phyloP scores from a whole-genome alignment of 2,888 invertebrate species.

The Acleris holmiana region DNA sequence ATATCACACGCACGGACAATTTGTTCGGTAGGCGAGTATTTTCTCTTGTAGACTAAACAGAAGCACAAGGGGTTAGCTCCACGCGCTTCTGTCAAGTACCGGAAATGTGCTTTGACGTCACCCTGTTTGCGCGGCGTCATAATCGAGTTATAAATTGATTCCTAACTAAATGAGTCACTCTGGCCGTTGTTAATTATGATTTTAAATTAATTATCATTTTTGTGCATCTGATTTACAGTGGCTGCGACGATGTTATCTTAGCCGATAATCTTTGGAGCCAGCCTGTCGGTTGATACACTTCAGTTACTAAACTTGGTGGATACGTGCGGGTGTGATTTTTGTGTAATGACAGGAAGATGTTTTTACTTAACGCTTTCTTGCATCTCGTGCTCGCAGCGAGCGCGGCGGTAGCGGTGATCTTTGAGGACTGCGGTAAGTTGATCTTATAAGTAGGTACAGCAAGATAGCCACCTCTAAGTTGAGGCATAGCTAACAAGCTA shows the following conservation, averaged over 20 bases:
- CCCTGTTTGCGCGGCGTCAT: no score
- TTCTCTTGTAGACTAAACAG: no score
- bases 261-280: constrained; percentile 56
- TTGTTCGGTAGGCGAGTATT: no score
- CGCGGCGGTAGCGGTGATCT: constrained; percentile 57
- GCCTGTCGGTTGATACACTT: constrained; percentile 43
- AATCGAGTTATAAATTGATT: background rate
- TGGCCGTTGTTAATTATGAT: constrained; percentile 4
- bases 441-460: background rate
- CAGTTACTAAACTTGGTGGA: constrained; percentile 49
- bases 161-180: constrained; percentile 10
- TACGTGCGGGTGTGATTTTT: constrained; percentile 38
- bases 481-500: background rate
- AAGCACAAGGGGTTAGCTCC: no score
- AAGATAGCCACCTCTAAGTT: no score
- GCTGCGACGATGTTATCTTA: constrained; percentile 57
- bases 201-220: constrained; percentile 44
- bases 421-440: constrained; percentile 73
- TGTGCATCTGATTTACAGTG: constrained; percentile 48
- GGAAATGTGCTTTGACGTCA: no score
- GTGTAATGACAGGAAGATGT: constrained; percentile 48
- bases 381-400: constrained; percentile 47
- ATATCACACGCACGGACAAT: no score
- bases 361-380: constrained; percentile 49
- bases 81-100: no score